A percentile compares a stretch with the other conserved stretches of the same genome.
These are phyloP conservation scores for Rhincodon typus DNA, from an alignment of 2,797 vertebrate genomes.

Conservation along the genomic window DNA sequence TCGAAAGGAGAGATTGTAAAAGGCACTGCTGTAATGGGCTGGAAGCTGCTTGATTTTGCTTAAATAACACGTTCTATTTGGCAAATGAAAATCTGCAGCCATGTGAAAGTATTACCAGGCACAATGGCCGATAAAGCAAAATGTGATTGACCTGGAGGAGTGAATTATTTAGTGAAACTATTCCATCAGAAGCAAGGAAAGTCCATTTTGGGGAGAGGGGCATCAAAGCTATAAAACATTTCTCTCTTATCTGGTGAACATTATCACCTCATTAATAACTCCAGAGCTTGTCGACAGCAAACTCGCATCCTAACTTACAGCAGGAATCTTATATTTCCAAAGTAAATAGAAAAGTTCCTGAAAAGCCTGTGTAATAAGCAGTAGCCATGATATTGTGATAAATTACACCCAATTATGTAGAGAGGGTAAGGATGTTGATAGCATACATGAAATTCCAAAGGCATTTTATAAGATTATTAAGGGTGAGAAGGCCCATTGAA, in stretches of 20 bases:
- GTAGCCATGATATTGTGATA: background rate
- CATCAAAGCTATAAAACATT: background rate
- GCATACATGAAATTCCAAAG: background rate
- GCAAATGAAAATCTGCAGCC: slow-evolving; percentile 2
- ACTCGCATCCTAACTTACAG: background rate
- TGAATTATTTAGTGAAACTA: background rate
- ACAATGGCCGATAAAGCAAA: background rate
- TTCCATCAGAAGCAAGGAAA: background rate
- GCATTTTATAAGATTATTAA: background rate
- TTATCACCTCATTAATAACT: background rate
- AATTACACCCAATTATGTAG: background rate
- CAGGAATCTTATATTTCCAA: background rate
- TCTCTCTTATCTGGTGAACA: background rate
- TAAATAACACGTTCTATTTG: background rate
- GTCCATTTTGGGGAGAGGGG: too few relatives aligned
- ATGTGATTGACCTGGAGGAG: background rate
- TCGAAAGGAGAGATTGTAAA: background rate
- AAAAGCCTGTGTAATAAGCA: background rate
- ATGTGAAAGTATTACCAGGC: background rate
- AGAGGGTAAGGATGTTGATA: background rate
- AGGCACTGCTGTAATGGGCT: background rate
- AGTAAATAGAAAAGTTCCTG: background rate
- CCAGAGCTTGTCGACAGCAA: background rate
- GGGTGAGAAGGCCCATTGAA: too few relatives aligned
- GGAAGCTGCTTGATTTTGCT: background rate